These are phyloP conservation scores for Chymomyza caudatula DNA, from an alignment of 2,888 invertebrate genomes.

Conservation along the genomic window DNA sequence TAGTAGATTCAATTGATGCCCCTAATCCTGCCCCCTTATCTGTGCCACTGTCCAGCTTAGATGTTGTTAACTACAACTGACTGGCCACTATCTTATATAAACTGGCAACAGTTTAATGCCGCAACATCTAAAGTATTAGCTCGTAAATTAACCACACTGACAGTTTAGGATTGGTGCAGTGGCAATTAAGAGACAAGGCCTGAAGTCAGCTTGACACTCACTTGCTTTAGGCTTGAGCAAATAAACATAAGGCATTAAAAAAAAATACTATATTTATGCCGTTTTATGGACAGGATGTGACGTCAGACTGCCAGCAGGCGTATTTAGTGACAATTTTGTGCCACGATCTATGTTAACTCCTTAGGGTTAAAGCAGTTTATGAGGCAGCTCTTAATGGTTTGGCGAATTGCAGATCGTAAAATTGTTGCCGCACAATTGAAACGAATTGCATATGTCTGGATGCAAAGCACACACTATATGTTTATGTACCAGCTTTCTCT, in stretches of 20 bases:
- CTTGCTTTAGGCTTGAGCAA: neutral
- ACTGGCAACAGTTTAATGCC: constrained; percentile 19
- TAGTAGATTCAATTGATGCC: too few species aligned
- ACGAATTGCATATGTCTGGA: neutral
- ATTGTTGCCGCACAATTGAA: neutral
- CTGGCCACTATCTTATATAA: constrained; percentile 35
- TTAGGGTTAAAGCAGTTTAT: too few species aligned
- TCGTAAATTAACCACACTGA: constrained; percentile 33
- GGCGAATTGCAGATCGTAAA: neutral
- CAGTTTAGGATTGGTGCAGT: constrained; percentile 10
- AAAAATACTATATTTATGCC: too few species aligned
- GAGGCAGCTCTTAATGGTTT: too few species aligned
- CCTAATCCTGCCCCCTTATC: too few species aligned
- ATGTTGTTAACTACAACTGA: too few species aligned
- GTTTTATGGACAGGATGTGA: neutral
- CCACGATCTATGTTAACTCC: neutral
- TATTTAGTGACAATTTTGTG: too few species aligned
- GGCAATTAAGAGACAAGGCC: constrained; percentile 39
- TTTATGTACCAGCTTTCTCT: neutral
- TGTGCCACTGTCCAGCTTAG: neutral
- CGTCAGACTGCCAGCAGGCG: neutral
- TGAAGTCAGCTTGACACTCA: neutral
- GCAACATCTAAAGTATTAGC: constrained; percentile 7
- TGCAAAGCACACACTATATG: neutral
- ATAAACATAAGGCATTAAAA: neutral